Base-by-base conservation (phyloP, 2,888 invertebrate species). In the Chrysolina haemoptera region DNA sequence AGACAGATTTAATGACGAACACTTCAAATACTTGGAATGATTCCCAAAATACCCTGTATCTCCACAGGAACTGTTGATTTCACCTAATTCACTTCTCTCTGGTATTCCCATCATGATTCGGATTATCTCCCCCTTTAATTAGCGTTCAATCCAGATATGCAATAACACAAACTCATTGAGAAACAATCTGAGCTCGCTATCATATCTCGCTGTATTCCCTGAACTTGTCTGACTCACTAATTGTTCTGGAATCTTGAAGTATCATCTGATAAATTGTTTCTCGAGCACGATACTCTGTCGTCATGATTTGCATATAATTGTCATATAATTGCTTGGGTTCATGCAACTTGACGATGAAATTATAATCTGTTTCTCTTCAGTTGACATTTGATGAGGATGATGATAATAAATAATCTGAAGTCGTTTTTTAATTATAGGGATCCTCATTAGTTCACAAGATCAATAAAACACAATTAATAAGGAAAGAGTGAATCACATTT, bases 261-360 rank as follows among this genome's bases (percentile, higher is more conserved):
- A 67, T 18, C 63, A 69, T 69, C 69, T 62, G 59, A 70, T 74
- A 63, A 74, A 73, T 73, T 74, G 64, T 68, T 67, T 67, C 70
- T 22, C 41, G 43, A 68, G 67, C 63, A 70, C 63, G 63, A 67
- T 63, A 70, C 64, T 70, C 62, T 70, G 73, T 50, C 70, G 65
- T 43, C 67, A 67, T 53, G 53, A 74, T 74, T 74, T 74, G 68
- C 70, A 74, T 74, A 70, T 74, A 70, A 73, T 73, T 67, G 67
- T 73, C 66, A 74, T 74, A 74, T 74, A 70, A 73, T 73, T 67
- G 67, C 69, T 59, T 12, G 55, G 62, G 74, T 64, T 67, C 55
- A 67, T 74, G 70, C 70, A 70, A 66, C 41, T 50, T 14, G 59
- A 65, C 50, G 69, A 69, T 73, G 41, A 62, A 70, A 73, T 73